These are phyloP conservation scores for Simalia tracyae DNA, from an alignment of 2,797 vertebrate genomes.

Conservation along the genomic window DNA sequence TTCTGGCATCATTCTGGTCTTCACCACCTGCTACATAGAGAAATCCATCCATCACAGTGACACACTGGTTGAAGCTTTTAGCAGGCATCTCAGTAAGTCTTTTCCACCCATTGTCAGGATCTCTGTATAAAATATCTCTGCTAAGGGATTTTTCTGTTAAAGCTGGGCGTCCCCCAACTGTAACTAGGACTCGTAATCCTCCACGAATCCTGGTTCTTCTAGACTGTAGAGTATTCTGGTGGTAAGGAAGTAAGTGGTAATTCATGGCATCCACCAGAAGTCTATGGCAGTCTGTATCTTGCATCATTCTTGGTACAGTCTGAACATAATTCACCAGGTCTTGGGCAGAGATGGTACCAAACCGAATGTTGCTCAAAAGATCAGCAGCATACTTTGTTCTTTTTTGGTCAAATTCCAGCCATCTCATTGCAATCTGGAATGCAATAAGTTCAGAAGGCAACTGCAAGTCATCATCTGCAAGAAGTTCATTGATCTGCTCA, in stretches of 20 bases:
- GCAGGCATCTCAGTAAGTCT: constrained; percentile 96
- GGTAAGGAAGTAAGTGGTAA: constrained; percentile 95
- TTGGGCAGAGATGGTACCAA: constrained; percentile 96
- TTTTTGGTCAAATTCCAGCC: constrained; percentile 98
- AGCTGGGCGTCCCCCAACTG: constrained; percentile 92
- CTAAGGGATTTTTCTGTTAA: constrained; percentile 98
- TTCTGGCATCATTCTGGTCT: constrained; percentile 99
- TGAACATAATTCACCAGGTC: constrained; percentile 97
- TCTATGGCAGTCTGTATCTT: constrained; percentile 95
- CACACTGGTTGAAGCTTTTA: constrained; percentile 99
- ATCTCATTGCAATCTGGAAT: constrained; percentile 98
- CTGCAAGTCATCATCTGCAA: constrained; percentile 92
- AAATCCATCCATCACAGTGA: constrained; percentile 95
- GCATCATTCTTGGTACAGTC: constrained; percentile 97
- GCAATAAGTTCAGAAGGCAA: constrained; percentile 96
- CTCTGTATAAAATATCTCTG: constrained; percentile 94
- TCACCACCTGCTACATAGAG: constrained; percentile 97
- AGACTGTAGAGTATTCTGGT: constrained; percentile 97
- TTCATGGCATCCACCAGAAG: constrained; percentile 99
- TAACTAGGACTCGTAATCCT: constrained; percentile 89
- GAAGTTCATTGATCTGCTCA: constrained; percentile 97
- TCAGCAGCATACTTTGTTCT: constrained; percentile 91
- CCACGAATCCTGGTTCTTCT: constrained; percentile 97
- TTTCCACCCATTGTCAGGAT: constrained; percentile 93
- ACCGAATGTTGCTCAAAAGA: constrained; percentile 91